A percentile compares a stretch with the other conserved stretches of the same genome.
Conservation (phyloP, 1,140 invertebrate species). For the Homarus americanus region DNA sequence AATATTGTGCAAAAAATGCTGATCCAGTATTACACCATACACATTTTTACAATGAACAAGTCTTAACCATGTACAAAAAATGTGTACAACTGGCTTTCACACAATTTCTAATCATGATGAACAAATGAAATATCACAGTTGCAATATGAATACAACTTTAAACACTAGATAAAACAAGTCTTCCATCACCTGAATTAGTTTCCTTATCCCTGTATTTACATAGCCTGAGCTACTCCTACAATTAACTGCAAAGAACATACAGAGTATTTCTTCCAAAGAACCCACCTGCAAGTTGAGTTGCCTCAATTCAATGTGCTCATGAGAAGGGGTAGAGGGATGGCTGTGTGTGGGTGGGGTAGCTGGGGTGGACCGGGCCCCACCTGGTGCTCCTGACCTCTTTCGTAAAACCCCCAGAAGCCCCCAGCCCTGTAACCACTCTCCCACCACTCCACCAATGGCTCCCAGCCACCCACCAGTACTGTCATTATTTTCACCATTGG, state of each 20-base stretch:
- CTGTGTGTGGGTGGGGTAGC: constrained; percentile 58
- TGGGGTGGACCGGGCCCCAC: constrained; percentile 46
- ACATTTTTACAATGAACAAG: too few species aligned
- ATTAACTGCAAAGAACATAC: background rate
- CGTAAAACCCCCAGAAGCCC: constrained; percentile 66
- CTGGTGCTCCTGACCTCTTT: constrained; percentile 42
- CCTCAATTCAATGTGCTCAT: constrained; percentile 58
- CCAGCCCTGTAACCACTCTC: constrained; percentile 72
- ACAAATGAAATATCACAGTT: background rate
- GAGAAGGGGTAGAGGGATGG: constrained; percentile 50
- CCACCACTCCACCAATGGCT: constrained; percentile 56
- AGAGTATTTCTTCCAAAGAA: background rate
- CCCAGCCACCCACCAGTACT: background rate
- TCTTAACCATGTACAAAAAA: too few species aligned
- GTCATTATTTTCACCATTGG: constrained; percentile 6
- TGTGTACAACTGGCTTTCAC: background rate
- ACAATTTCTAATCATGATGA: background rate
- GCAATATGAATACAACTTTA: background rate
- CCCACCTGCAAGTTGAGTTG: constrained; percentile 59
- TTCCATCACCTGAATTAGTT: background rate
- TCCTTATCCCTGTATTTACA: background rate
- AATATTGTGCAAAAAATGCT: too few species aligned
- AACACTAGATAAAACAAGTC: background rate
- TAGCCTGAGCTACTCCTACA: background rate
- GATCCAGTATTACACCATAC: too few species aligned